Base-by-base conservation (phyloP, 2,888 invertebrate genomes). In the Cosmorhoe ocellata region DNA sequence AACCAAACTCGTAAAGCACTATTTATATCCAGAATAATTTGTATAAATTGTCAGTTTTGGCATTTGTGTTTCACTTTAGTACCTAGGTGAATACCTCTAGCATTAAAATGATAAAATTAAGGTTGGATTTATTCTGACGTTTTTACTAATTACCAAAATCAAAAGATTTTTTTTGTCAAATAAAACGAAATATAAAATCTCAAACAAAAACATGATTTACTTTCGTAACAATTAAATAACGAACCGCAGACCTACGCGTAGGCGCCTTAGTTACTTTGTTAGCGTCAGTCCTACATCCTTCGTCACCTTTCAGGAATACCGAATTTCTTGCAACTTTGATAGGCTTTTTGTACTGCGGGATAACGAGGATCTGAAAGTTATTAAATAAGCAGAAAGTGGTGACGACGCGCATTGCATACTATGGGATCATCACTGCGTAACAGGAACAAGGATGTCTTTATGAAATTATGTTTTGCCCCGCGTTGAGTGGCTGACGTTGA, bases 361-460 rank as follows among this genome's bases (percentile, higher is more conserved):
- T 51, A 49, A 55, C 45, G 30, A 57, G 46, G 38, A 49, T 53
- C 42, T 24, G 44, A 51, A 56, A 53, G 45, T 65, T 65, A 66
- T 67, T 66, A 67, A 71, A 74, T 69, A 71, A 71, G 73, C 69
- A 72, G 67, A 69, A 67, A 65, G 69, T 67, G 73, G 75, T 64
- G 67, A 64, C 66, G 61, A 24, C 40, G 42, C 45, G 41, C 70
- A 26, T n/a, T 64, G 42, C 45, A 44, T 70, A 26, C 13, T 64
- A 68, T 73, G 74, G 69, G 67, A 69, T 74, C 74, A 63, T 71
- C 72, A 66, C 69, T 69, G 71, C 44, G 42, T 79, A 78, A 82
- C 82, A 80, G 82, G 84, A 84, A 84, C 81, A 82, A 77, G 76
- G 80, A 86, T 83, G 82, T 87, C 85, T 87, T 85, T 86, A 86